These are phyloP conservation scores for Sinentomon sp. DNA, from an alignment of 2,888 invertebrate genomes.

Conservation along the genomic window DNA sequence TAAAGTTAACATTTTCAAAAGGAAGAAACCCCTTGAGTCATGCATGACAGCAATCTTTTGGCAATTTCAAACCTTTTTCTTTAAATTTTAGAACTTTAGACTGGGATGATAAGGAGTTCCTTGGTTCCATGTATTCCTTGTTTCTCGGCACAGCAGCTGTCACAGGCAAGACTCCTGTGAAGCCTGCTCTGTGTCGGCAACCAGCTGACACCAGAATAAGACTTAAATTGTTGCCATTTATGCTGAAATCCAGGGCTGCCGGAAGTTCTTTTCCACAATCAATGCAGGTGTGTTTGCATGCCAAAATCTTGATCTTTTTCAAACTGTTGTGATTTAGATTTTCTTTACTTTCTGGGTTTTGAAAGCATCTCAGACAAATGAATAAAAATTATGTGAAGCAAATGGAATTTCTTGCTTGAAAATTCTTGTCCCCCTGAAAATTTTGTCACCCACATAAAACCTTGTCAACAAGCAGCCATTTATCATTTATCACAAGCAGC, in stretches of 20 bases:
- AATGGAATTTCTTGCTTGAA: slow-evolving; percentile 3
- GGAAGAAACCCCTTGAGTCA: no score
- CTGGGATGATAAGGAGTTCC: slow-evolving; percentile 39
- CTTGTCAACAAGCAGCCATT: no score
- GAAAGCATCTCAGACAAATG: no score
- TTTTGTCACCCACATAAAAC: no score
- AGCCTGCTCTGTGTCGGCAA: slow-evolving; percentile 36
- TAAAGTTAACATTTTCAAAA: no score
- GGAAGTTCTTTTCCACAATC: slow-evolving; percentile 32
- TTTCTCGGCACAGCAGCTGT: slow-evolving; percentile 40
- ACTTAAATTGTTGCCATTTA: slow-evolving; percentile 53
- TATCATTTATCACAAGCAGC: no score
- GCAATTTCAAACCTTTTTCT: background rate
- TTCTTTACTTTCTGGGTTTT: no score
- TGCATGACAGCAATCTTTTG: background rate
- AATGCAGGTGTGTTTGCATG: slow-evolving; percentile 32
- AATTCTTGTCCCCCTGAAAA: background rate
- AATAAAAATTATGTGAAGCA: no score
- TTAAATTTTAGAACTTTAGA: slow-evolving; percentile 34
- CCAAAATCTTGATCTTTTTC: background rate
- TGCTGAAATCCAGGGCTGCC: slow-evolving; percentile 29
- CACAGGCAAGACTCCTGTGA: slow-evolving; percentile 13
- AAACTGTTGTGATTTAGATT: background rate
- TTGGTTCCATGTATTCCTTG: slow-evolving; percentile 45
- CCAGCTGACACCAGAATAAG: slow-evolving; percentile 58